phyloP scores from a whole-genome alignment of 2,888 invertebrate species.

The Temnothorax ravouxi region DNA sequence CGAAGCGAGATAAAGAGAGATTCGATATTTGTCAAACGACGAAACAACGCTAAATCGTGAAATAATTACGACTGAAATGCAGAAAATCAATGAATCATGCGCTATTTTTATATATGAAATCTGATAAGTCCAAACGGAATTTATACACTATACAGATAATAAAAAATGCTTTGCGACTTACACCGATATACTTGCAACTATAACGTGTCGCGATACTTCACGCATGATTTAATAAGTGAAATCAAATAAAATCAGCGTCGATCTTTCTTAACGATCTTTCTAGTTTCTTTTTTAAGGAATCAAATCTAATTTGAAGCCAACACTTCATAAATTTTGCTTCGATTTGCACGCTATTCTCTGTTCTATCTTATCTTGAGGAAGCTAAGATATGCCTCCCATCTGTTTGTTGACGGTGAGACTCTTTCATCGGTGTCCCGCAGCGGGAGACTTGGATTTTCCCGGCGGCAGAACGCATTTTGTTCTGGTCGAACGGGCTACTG shows the following conservation, averaged over 20 bases:
- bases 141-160: background rate
- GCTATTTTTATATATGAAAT: conserved; percentile 39
- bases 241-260: conserved; percentile 5
- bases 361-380: background rate
- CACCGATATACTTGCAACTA: background rate
- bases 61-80: conserved; percentile 16
- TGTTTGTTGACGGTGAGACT: conserved; percentile 67
- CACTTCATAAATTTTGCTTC: background rate
- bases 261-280: background rate
- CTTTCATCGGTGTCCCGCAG: conserved; percentile 42
- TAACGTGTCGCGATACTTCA: background rate
- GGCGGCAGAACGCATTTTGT: background rate
- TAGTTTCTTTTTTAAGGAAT: background rate
- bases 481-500: conserved; percentile 53
- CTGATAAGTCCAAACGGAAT: conserved; percentile 17
- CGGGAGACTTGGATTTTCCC: conserved; percentile 53
- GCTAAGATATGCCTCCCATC: conserved; percentile 12
- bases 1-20: background rate
- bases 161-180: too few relatives aligned
- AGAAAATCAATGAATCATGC: conserved; percentile 23
- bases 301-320: background rate
- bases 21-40: background rate
- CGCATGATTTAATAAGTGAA: conserved; percentile 22
- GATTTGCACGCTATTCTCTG: background rate
- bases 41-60: background rate